These are phyloP conservation scores for Gasteruption jaculator DNA, from an alignment of 2,888 invertebrate genomes.

Conservation along the genomic window DNA sequence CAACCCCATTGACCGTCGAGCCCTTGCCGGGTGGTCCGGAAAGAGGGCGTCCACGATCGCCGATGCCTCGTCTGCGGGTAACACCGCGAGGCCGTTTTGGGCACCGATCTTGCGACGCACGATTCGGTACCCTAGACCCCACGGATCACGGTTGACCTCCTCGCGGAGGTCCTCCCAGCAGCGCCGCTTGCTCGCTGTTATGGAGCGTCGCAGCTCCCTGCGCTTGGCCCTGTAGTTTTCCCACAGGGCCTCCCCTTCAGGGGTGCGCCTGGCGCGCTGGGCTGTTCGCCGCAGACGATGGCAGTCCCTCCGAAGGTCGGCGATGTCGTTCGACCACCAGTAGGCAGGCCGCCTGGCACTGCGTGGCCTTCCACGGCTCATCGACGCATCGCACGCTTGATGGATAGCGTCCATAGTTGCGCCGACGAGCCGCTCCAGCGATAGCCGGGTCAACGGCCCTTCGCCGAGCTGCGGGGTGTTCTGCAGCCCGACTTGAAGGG, in stretches of 20 bases:
- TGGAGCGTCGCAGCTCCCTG: conserved; percentile 9
- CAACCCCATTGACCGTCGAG: too few species aligned
- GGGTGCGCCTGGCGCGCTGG: conserved; percentile 11
- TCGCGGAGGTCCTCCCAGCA: conserved; percentile 24
- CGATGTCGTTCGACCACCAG: conserved; percentile 29
- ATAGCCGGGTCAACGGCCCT: too few species aligned
- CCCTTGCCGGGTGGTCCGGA: conserved; percentile 14
- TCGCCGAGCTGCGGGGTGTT: too few species aligned
- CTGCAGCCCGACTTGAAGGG: too few species aligned
- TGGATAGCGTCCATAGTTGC: conserved; percentile 9
- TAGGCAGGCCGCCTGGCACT: conserved; percentile 18
- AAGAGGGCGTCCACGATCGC: conserved; percentile 18
- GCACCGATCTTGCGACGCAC: conserved; percentile 19
- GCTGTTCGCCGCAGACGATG: conserved; percentile 15
- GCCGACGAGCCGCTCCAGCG: neutral
- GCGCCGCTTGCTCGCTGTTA: conserved; percentile 17
- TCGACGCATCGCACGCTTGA: conserved; percentile 16
- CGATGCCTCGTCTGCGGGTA: conserved; percentile 1
- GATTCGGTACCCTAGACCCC: conserved; percentile 27
- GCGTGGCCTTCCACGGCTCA: conserved; percentile 13
- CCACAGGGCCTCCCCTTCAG: neutral
- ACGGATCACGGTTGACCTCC: conserved; percentile 24
- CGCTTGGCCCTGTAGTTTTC: conserved; percentile 11
- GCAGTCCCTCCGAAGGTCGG: conserved; percentile 20
- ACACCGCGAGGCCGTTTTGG: too few species aligned